Evolutionary conservation across 2,888 invertebrate genomes (phyloP), one percentile per base, ranked within the genome.

Genomic region (Lasioglossum pauxillum): DNA sequence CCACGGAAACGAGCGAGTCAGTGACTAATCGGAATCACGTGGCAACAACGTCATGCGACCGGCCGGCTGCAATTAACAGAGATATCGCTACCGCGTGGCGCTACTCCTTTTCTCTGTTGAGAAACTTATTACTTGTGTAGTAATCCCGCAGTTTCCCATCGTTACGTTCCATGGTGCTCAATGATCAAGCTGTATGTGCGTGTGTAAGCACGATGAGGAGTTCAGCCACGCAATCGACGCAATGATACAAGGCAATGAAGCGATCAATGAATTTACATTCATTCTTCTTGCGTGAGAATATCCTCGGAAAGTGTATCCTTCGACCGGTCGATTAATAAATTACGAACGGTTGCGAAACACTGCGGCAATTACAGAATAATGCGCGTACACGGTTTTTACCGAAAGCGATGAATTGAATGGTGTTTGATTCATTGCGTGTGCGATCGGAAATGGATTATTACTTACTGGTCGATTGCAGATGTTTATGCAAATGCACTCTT

Each of bases 231-330:
- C 75, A 27, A 41, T n/a, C 60, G 44, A 27, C 60, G 44, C 57
- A 76, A 41, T 19, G 38, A 60, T 41, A 75, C 60, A 19, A 41
- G 38, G 2, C 75, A 76, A 46, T 23, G 49, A 35, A 46, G 57
- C 77, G 60, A 84, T 69, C 72, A 77, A 82, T 82, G 72, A 82
- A 74, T 60, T 53, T 73, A 67, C 76, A 77, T 84, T 83, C 72
- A 83, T 82, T 53, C 67, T 64, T 53, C 77, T 49, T 35, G 64
- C 53, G 53, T 27, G 77, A 82, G 53, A 82, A n/a, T 41, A 60
- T 64, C 19, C 44, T 4, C 35, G 19, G 67, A 27, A 57, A 53
- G 67, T 12, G 35, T 80, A 23, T 27, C 67, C 49, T 67, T 31
- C 60, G n/a, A 10, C 27, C 16, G 16, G 41, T 57, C 78, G 53